Base-by-base conservation (phyloP, 2,888 invertebrate genomes). In the Epinotia nisella region DNA sequence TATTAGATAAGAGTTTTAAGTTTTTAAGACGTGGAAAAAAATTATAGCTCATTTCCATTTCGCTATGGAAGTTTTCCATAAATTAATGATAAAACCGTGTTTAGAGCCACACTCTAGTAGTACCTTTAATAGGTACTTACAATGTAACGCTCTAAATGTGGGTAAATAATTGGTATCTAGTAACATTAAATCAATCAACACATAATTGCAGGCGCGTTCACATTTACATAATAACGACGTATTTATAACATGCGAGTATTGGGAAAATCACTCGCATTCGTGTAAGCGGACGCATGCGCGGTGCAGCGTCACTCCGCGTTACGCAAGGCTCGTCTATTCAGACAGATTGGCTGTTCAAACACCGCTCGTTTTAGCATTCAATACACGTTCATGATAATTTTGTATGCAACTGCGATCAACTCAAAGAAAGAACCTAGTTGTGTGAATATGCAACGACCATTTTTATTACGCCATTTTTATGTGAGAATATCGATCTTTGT, bases 241-340 rank as follows among this genome's bases (percentile, higher is more conserved):
- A 69, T 69, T 68, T 68, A 68, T 59, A 49, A 41, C 59, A 68
- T 68, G 53, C 70, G 17, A 70, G 58, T 75, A 75, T 82, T 84
- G 80, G 85, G 83, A 83, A 83, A 85, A 85, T 85, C 79, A 85
- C 83, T 76, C 67, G 79, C 75, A 77, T 70, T 71, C 75, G 77
- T 75, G 78, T 75, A 70, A 69, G 74, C 71, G 75, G 66, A 66
- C 61, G 75, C 76, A 69, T 55, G 65, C 65, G 53, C 39, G 53
- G 53, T 53, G 51, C 51, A 39, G 66, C 66, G 66, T 66, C 66
- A 66, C 55, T 66, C 56, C 56, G 41, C 51, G 72, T 72, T 72
- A 72, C 53, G 67, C 67, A 72, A 72, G 61, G 55, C 67, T 56
- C 56, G 29, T 70, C 64, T 70, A 70, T 70, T 70, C 70, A 72